phyloP scores from a whole-genome alignment of 2,113 vertebrate genomes.

The Ceratotherium simum region DNA sequence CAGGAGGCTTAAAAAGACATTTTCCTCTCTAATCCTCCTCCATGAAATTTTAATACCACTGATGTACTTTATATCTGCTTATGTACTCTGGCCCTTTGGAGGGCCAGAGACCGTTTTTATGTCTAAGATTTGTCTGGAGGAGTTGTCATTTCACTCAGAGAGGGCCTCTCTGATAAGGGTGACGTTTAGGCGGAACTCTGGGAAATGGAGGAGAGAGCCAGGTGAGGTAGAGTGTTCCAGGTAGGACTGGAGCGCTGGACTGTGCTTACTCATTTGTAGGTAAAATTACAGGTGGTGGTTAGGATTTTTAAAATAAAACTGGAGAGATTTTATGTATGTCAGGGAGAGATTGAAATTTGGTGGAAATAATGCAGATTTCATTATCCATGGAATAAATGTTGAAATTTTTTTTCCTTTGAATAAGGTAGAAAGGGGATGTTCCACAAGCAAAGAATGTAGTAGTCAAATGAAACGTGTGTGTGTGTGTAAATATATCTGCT shows the following conservation, averaged over 20 bases:
- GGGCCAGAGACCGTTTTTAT: background rate
- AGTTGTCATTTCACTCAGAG: background rate
- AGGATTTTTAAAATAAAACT: background rate
- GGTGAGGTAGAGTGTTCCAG: background rate
- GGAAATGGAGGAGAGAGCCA: background rate
- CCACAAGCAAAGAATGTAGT: background rate
- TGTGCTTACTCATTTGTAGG: background rate
- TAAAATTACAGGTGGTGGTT: background rate
- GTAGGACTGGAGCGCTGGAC: background rate
- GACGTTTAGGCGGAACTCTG: background rate
- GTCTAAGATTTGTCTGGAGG: background rate
- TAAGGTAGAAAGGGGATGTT: background rate
- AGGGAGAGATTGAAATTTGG: background rate
- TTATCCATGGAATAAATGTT: background rate
- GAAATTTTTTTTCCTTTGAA: background rate
- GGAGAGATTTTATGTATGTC: background rate
- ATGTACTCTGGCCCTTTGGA: background rate
- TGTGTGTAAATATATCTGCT: background rate
- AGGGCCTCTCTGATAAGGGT: background rate
- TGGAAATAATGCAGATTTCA: background rate
- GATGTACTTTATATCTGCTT: background rate
- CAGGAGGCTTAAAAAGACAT: background rate
- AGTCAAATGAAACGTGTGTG: background rate
- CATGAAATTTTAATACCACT: background rate
- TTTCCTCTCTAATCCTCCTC: background rate